These are phyloP conservation scores for Drosophila arizonae DNA, from an alignment of 1,140 invertebrate genomes.

Conservation along the genomic window DNA sequence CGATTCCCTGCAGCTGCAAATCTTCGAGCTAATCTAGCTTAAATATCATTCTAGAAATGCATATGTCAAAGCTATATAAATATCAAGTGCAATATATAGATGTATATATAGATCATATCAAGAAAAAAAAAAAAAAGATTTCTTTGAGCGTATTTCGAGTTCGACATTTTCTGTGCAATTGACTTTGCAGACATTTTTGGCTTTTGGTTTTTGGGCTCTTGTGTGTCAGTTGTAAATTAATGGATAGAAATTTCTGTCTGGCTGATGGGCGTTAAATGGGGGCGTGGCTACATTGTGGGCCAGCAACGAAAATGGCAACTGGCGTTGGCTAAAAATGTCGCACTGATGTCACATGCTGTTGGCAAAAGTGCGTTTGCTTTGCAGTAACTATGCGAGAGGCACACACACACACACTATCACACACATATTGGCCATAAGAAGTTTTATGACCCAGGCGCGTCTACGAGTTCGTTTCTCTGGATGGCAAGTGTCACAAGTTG, in stretches of 20 bases:
- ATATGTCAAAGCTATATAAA: no score
- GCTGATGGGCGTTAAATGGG: background rate
- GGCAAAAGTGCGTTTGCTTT: slow-evolving; percentile 8
- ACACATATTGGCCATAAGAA: slow-evolving; percentile 6
- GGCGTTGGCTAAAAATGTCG: slow-evolving; percentile 52
- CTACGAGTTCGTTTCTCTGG: background rate
- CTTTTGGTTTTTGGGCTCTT: slow-evolving; percentile 15
- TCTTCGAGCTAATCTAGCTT: no score
- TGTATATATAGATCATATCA: no score
- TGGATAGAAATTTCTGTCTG: slow-evolving; percentile 47
- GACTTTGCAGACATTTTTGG: slow-evolving; percentile 15
- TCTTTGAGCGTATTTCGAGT: slow-evolving; percentile 19
- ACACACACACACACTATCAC: slow-evolving; percentile 3
- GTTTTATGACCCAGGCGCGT: slow-evolving; percentile 47
- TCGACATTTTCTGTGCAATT: slow-evolving; percentile 24
- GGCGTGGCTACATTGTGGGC: no score
- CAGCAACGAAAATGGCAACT: slow-evolving; percentile 33
- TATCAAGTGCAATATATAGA: no score
- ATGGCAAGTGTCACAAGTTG: slow-evolving; percentile 52
- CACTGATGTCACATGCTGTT: slow-evolving; percentile 61
- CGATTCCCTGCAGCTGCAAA: no score
- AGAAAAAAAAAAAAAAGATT: no score
- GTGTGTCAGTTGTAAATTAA: slow-evolving; percentile 74
- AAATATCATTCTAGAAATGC: no score
- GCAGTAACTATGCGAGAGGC: background rate